phyloP scores from a whole-genome alignment of 1,140 invertebrate genomes.

The Monomorium pharaonis region DNA sequence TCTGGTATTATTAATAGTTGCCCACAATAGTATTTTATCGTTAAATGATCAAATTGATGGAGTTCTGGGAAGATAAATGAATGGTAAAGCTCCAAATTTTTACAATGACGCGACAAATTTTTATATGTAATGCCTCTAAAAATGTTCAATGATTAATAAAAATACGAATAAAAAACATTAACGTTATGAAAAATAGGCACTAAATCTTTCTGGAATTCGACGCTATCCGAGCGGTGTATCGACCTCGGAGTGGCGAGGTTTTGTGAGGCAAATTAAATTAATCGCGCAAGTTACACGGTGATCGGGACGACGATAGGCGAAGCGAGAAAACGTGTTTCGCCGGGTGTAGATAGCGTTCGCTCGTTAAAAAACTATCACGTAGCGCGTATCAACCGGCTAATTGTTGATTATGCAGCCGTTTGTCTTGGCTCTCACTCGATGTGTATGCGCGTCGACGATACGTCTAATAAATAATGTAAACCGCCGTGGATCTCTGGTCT shows the following conservation, averaged over 20 bases:
- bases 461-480: constrained; percentile 80
- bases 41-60: too few species aligned
- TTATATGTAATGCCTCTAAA: too few species aligned
- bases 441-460: constrained; percentile 62
- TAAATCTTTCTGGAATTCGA: not conserved
- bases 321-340: constrained; percentile 22
- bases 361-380: constrained; percentile 77
- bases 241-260: not conserved
- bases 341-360: not conserved
- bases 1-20: not conserved
- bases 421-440: constrained; percentile 59
- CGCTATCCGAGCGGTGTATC: not conserved
- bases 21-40: too few species aligned
- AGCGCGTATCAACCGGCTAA: constrained; percentile 77
- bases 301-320: not conserved
- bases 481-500: constrained; percentile 64
- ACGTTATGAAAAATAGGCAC: too few species aligned
- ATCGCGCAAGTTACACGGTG: not conserved
- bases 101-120: too few species aligned
- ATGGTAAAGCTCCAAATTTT: too few species aligned
- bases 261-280: constrained; percentile 1
- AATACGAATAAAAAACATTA: too few species aligned
- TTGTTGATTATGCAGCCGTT: constrained; percentile 79
- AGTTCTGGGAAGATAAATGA: too few species aligned
- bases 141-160: too few species aligned